phyloP scores from a whole-genome alignment of 2,797 vertebrate genomes.

The Molossus alvarezi region DNA sequence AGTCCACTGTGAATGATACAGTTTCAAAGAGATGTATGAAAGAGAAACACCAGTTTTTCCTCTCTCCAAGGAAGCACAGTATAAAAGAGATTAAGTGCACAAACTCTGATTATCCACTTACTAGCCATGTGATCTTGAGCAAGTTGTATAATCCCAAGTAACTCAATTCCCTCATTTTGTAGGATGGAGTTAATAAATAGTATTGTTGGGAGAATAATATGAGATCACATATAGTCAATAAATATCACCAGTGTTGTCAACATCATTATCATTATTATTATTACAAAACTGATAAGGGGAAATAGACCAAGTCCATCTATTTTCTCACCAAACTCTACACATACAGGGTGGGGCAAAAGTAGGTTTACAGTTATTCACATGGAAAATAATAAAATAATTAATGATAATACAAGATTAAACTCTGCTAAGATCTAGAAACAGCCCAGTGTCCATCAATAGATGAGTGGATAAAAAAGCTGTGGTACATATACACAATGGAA shows the following conservation, averaged over 20 bases:
- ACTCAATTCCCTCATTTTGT: constrained; percentile 57
- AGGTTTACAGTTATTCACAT: neutral
- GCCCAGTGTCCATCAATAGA: too few relatives aligned
- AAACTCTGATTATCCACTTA: constrained; percentile 10
- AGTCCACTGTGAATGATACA: neutral
- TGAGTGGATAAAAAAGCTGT: too few relatives aligned
- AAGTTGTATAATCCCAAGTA: constrained; percentile 6
- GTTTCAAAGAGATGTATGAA: constrained; percentile 64
- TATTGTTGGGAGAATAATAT: constrained; percentile 24
- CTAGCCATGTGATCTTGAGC: neutral
- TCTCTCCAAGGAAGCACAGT: constrained; percentile 1
- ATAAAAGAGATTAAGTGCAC: neutral
- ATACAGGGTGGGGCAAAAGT: neutral
- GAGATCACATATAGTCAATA: constrained; percentile 36
- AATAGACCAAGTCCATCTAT: constrained; percentile 20
- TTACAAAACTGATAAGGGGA: constrained; percentile 20
- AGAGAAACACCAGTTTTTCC: neutral
- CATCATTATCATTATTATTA: neutral
- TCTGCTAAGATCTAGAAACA: neutral
- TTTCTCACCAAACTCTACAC: neutral
- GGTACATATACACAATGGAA: too few relatives aligned
- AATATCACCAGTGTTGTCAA: neutral
- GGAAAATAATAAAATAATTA: neutral
- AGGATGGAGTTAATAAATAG: constrained; percentile 32
- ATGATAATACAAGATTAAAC: neutral